A percentile compares a stretch with the other conserved stretches of the same genome.
Conservation (phyloP, 2,797 vertebrate genomes). For the Microctenopoma stevenorrisi region DNA sequence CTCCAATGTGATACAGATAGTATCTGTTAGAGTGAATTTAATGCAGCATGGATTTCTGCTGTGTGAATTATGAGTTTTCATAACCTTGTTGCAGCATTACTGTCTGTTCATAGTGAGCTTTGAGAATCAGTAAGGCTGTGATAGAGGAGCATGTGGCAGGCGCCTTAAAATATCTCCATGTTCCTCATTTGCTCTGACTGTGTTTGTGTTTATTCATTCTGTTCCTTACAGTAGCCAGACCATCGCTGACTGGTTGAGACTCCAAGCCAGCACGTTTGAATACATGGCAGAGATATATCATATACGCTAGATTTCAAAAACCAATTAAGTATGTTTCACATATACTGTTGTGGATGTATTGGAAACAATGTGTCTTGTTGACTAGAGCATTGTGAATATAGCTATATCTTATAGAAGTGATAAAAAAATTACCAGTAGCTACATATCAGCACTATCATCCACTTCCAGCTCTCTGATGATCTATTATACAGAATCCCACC, state of each 20-base stretch:
- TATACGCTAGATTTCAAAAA: constrained; percentile 4
- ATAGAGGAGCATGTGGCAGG: constrained; percentile 23
- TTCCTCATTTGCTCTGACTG: constrained; percentile 18
- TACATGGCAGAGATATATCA: constrained; percentile 21
- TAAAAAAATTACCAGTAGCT: constrained; percentile 14
- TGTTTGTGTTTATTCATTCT: constrained; percentile 14
- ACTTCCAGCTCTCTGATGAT: constrained; percentile 2
- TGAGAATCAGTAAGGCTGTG: constrained; percentile 27
- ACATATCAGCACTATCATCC: constrained; percentile 21
- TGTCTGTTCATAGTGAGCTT: constrained; percentile 47
- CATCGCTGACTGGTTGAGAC: constrained; percentile 10
- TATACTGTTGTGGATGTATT: constrained; percentile 10
- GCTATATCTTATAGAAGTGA: background rate
- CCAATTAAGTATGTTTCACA: constrained; percentile 15
- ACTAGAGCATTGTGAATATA: constrained; percentile 19
- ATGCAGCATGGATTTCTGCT: constrained; percentile 63
- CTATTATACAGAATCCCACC: background rate
- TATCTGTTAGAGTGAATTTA: constrained; percentile 72
- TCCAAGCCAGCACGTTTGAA: constrained; percentile 14
- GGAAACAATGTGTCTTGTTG: constrained; percentile 19
- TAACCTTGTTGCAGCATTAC: constrained; percentile 59
- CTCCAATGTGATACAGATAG: constrained; percentile 71
- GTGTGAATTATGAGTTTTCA: constrained; percentile 66
- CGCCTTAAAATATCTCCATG: constrained; percentile 2
- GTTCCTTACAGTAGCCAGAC: background rate